A percentile compares a stretch with the other conserved stretches of the same genome.
Conservation (phyloP, 2,113 vertebrate species). For the Glaucidium brasilianum region DNA sequence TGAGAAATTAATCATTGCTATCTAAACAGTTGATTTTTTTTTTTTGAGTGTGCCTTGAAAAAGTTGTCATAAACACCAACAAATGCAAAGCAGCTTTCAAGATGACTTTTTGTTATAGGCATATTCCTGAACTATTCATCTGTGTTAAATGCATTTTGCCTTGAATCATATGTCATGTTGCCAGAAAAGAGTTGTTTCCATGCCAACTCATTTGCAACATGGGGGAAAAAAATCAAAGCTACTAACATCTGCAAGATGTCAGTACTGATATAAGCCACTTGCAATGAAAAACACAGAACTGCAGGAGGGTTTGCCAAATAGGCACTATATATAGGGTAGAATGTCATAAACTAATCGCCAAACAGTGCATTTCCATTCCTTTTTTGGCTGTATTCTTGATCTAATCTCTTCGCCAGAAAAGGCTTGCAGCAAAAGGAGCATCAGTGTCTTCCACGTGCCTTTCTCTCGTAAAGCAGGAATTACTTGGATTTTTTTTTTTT, state of each 20-base stretch:
- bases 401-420: slow-evolving; percentile 53
- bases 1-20: slow-evolving; percentile 23
- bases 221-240: slow-evolving; percentile 75
- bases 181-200: slow-evolving; percentile 84
- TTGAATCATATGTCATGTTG: slow-evolving; percentile 82
- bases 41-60: slow-evolving; percentile 51
- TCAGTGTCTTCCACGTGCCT: slow-evolving; percentile 28
- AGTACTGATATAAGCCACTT: slow-evolving; percentile 75
- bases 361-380: slow-evolving; percentile 61
- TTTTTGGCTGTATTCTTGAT: slow-evolving; percentile 63
- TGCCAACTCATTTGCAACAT: slow-evolving; percentile 84
- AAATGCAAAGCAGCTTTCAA: slow-evolving; percentile 78
- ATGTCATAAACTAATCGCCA: slow-evolving; percentile 66
- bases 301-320: slow-evolving; percentile 72
- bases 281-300: slow-evolving; percentile 73
- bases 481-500: slow-evolving; percentile 36
- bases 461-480: slow-evolving; percentile 42
- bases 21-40: slow-evolving; percentile 10
- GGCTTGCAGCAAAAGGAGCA: slow-evolving; percentile 57
- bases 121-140: slow-evolving; percentile 81
- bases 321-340: slow-evolving; percentile 60
- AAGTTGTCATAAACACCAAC: slow-evolving; percentile 78
- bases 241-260: slow-evolving; percentile 84
- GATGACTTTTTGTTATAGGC: slow-evolving; percentile 79
- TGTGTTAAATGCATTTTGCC: slow-evolving; percentile 84